Evolutionary conservation across 2,888 invertebrate genomes (phyloP), one percentile per base, ranked within the genome.

Genomic region (Orthosia gothica): DNA sequence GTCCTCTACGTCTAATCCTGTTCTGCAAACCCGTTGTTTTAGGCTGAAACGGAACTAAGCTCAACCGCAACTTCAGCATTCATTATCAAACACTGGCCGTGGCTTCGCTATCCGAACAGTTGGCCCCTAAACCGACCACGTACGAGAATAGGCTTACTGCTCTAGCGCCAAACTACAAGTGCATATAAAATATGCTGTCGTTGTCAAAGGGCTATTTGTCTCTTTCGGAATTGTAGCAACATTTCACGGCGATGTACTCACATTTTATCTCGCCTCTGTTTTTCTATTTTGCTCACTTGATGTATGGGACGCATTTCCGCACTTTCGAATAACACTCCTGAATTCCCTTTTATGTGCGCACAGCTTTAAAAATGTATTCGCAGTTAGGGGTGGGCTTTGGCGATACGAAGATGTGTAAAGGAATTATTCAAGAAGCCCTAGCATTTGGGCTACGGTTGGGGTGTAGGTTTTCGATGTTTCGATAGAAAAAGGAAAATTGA

Each of bases 231-330:
- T 94, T 92, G 94, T 92, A 94, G 93, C 92, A 92, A 94, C 94
- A 94, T 94, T 93, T 95, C 93, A 94, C 92, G 87, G 90, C 90
- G 88, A 93, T 93, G 93, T 94, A 94, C 93, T 93, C 93, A 94
- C 94, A 94, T 94, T 95, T 95, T 94, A 94, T 94, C 92, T 91
- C 89, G 87, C 91, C 92, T 92, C 91, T 94, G 93, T 95, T 95
- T 95, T 95, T 96, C 95, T 95, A 95, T 95, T 95, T 95, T 92
- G 88, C 92, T 92, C 93, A 88, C 94, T 94, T 95, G 95, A 96
- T 95, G 92, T 95, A 96, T 96, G 95, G 93, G 94, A 94, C 94
- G 94, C 94, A 94, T 95, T 95, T 96, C 96, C 95, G 94, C 93
- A 95, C 94, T 95, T 95, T 94, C 94, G 94, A 93, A 95, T 94